A percentile compares a stretch with the other conserved stretches of the same genome.
Conservation (phyloP, 2,113 vertebrate species). For the Megaptera novaeangliae region DNA sequence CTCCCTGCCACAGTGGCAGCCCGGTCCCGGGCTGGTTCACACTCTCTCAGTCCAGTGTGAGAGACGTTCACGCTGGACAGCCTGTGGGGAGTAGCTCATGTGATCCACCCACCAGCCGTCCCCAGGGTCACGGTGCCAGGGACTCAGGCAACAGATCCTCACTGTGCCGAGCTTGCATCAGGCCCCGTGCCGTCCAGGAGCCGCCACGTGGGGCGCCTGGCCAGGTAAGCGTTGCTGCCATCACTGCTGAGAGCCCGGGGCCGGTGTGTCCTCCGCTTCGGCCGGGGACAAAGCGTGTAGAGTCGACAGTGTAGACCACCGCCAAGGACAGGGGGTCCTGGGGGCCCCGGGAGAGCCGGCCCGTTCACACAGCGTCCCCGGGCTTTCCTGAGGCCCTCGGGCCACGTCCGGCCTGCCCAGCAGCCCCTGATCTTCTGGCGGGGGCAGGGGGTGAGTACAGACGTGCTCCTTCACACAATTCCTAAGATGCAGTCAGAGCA, state of each 20-base stretch:
- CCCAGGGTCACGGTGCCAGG: rapidly evolving
- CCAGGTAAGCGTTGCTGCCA: rapidly evolving
- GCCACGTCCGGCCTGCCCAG: neutral
- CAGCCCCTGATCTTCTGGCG: neutral
- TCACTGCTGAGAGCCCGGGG: neutral
- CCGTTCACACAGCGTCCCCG: rapidly evolving
- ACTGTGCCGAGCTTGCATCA: rapidly evolving
- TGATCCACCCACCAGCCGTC: rapidly evolving
- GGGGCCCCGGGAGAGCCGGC: neutral
- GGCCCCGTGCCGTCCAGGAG: neutral
- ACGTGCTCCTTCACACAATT: rapidly evolving
- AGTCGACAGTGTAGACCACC: neutral
- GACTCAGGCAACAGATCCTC: rapidly evolving
- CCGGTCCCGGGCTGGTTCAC: rapidly evolving
- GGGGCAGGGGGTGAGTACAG: rapidly evolving
- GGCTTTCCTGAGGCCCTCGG: neutral
- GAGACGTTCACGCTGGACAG: too few species aligned
- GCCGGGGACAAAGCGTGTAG: neutral
- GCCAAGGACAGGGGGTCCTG: neutral
- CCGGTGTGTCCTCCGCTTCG: rapidly evolving
- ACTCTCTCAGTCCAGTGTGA: too few species aligned
- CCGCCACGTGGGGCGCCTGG: rapidly evolving
- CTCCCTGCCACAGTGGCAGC: too few species aligned
- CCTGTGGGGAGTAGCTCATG: rapidly evolving
- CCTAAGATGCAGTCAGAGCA: neutral